These are phyloP conservation scores for Bovichtus diacanthus DNA, from an alignment of 2,797 vertebrate genomes.

Conservation along the genomic window DNA sequence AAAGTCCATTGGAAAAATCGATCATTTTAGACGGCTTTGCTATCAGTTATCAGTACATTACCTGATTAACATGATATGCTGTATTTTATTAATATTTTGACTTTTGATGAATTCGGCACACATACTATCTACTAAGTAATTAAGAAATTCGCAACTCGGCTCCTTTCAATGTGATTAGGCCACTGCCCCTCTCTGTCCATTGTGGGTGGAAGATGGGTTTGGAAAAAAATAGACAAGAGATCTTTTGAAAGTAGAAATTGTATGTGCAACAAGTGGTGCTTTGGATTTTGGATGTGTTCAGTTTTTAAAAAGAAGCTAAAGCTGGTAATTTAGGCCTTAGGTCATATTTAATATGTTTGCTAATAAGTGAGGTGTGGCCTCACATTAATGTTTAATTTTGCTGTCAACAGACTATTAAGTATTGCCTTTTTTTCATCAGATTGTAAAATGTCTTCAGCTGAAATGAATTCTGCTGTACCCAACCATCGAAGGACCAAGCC, in stretches of 20 bases:
- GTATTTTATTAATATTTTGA: neutral
- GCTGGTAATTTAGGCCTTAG: neutral
- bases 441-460: conserved; percentile 28
- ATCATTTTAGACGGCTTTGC: rapidly evolving
- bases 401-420: neutral
- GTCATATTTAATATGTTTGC: neutral
- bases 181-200: neutral
- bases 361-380: rapidly evolving
- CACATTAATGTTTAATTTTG: neutral
- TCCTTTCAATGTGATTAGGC: neutral
- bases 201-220: neutral
- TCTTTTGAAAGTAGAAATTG: neutral
- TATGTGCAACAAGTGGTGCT: neutral
- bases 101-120: neutral
- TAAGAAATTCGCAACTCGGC: rapidly evolving
- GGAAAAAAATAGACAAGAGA: neutral
- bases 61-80: rapidly evolving
- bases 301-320: neutral
- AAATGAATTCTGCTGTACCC: conserved; percentile 78
- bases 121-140: rapidly evolving
- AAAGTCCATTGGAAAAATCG: neutral
- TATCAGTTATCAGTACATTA: rapidly evolving
- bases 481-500: conserved; percentile 83
- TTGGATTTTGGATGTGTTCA: neutral
- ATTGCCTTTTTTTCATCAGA: conserved; percentile 7